Percentiles rank a stretch among this genome's conserved stretches.
These are phyloP conservation scores for Laticauda laticaudata DNA, from an alignment of 2,113 vertebrate genomes.

Conservation along the genomic window DNA sequence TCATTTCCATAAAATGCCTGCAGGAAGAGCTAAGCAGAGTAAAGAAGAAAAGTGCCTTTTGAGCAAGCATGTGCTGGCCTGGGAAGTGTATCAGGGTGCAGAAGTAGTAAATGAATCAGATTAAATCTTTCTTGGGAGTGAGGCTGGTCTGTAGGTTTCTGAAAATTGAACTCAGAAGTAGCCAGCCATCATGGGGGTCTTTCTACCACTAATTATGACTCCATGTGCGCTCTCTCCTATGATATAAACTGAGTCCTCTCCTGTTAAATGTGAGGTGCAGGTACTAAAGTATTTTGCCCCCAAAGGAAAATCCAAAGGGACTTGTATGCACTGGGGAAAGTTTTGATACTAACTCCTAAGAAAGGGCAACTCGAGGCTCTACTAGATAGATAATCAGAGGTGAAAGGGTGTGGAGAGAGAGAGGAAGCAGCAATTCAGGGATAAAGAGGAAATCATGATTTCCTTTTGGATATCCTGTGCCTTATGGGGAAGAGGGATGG, in stretches of 20 bases:
- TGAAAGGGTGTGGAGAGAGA: background rate
- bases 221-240: background rate
- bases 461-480: slow-evolving; percentile 20
- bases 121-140: background rate
- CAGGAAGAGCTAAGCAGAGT: background rate
- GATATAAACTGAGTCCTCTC: background rate
- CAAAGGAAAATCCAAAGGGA: background rate
- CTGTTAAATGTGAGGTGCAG: background rate
- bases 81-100: background rate
- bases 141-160: background rate
- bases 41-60: slow-evolving; percentile 25
- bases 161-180: background rate
- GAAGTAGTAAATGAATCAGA: background rate
- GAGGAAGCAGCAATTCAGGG: slow-evolving; percentile 16
- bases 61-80: background rate
- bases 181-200: background rate
- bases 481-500: slow-evolving; percentile 27
- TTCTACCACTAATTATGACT: background rate
- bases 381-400: background rate
- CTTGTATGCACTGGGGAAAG: background rate
- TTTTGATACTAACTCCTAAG: background rate
- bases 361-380: background rate
- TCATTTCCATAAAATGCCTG: no score
- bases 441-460: background rate
- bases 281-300: background rate